These are phyloP conservation scores for Crepidodera aurea DNA, from an alignment of 2,888 invertebrate species.

Conservation along the genomic window DNA sequence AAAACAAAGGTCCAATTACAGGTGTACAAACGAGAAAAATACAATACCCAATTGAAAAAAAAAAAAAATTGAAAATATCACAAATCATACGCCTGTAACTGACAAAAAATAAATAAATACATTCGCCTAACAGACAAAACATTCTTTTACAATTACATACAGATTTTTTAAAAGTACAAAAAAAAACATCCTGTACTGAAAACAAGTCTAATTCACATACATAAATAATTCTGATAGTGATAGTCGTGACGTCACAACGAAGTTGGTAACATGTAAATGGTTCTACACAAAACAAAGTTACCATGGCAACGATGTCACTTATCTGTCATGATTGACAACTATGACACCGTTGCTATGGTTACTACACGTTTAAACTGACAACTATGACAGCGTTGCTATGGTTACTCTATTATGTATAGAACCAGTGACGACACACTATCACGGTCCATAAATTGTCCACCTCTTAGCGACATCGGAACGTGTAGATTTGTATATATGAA, in stretches of 20 bases:
- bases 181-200: neutral
- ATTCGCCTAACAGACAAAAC: constrained; percentile 39
- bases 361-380: too few species aligned
- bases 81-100: constrained; percentile 53
- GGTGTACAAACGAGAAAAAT: constrained; percentile 50
- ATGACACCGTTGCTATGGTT: too few species aligned
- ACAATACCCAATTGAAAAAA: constrained; percentile 18
- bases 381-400: too few species aligned
- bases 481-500: neutral
- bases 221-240: neutral
- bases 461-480: neutral
- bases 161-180: constrained; percentile 23
- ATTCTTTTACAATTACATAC: constrained; percentile 20
- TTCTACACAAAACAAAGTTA: too few species aligned
- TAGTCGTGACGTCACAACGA: too few species aligned
- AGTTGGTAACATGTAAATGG: too few species aligned
- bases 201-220: constrained; percentile 5
- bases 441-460: too few species aligned
- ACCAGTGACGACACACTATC: too few species aligned
- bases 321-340: too few species aligned
- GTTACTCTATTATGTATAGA: too few species aligned
- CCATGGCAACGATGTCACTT: too few species aligned
- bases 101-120: constrained; percentile 51
- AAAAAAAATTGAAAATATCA: constrained; percentile 38
- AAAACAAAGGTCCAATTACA: constrained; percentile 52